Percentiles rank a stretch among this genome's conserved stretches.
phyloP scores from a whole-genome alignment of 37 sponge, comb jelly and placozoan species.

The Ianthella basta region DNA sequence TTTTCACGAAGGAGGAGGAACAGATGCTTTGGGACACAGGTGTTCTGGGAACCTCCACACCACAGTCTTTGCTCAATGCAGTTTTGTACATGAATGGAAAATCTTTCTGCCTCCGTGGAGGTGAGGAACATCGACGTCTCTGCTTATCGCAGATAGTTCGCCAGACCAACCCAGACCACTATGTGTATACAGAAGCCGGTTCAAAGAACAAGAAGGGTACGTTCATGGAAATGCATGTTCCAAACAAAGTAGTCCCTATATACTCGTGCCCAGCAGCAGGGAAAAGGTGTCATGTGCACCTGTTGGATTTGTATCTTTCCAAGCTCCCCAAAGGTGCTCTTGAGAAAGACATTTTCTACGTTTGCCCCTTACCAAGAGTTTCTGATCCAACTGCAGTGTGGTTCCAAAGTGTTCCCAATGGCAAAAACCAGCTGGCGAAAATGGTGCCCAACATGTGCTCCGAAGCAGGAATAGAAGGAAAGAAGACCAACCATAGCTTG shows the following conservation, averaged over 20 bases:
- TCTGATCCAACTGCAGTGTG: too few species aligned
- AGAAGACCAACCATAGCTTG: too few species aligned
- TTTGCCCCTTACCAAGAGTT: too few species aligned
- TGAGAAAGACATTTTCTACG: too few species aligned
- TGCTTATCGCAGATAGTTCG: conserved; percentile 23
- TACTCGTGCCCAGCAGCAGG: too few species aligned
- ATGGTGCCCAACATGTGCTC: too few species aligned
- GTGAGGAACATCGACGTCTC: conserved; percentile 21
- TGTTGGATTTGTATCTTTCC: too few species aligned
- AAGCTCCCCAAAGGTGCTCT: too few species aligned
- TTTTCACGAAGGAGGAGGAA: conserved; percentile 39
- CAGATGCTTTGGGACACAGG: conserved; percentile 26
- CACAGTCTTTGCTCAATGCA: neutral
- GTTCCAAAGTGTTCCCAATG: too few species aligned
- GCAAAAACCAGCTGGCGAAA: too few species aligned
- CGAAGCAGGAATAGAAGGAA: too few species aligned
- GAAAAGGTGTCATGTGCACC: too few species aligned
- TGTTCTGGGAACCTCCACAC: conserved; percentile 10
- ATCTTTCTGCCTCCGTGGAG: conserved; percentile 27
- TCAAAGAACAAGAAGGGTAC: neutral
- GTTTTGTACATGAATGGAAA: conserved; percentile 37
- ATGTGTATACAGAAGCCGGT: neutral
- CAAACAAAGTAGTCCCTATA: conserved; percentile 10
- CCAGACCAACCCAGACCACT: neutral
- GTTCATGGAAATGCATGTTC: neutral